phyloP scores from a whole-genome alignment of 2,888 invertebrate species.

The Carabus problematicus region DNA sequence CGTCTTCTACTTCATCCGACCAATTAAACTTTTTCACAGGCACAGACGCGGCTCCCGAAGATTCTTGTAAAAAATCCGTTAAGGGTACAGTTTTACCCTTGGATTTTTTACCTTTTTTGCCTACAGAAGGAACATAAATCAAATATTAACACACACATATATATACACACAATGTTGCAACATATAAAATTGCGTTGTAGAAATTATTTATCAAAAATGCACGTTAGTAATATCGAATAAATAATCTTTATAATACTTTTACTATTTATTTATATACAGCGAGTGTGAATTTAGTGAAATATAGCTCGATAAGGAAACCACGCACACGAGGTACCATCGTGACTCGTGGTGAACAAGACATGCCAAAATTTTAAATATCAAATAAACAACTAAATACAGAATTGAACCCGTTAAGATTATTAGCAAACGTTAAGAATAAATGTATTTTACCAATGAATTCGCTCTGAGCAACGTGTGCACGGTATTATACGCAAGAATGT shows the following conservation, averaged over 20 bases:
- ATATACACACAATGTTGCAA: constrained; percentile 20
- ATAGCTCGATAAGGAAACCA: constrained; percentile 15
- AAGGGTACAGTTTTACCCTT: constrained; percentile 84
- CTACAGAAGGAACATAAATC: constrained; percentile 58
- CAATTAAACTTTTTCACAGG: constrained; percentile 68
- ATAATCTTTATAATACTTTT: neutral
- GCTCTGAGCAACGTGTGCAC: constrained; percentile 34
- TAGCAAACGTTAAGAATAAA: constrained; percentile 33
- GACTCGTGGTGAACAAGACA: constrained; percentile 35
- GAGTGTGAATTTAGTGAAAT: no score
- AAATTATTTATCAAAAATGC: constrained; percentile 61
- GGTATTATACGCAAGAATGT: constrained; percentile 31
- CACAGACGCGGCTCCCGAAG: constrained; percentile 63
- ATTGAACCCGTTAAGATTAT: constrained; percentile 20
- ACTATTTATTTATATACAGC: no score
- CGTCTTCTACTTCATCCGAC: constrained; percentile 86
- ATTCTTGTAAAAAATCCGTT: constrained; percentile 81
- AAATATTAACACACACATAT: constrained; percentile 36
- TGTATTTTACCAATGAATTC: constrained; percentile 49
- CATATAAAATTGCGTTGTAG: constrained; percentile 40
- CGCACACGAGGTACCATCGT: constrained; percentile 38
- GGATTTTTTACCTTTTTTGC: constrained; percentile 85
- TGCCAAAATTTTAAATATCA: constrained; percentile 30
- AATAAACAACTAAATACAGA: constrained; percentile 27
- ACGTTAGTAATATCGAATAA: constrained; percentile 2